Base-by-base conservation (phyloP, 2,113 vertebrate genomes). In the Sorex fumeus region DNA sequence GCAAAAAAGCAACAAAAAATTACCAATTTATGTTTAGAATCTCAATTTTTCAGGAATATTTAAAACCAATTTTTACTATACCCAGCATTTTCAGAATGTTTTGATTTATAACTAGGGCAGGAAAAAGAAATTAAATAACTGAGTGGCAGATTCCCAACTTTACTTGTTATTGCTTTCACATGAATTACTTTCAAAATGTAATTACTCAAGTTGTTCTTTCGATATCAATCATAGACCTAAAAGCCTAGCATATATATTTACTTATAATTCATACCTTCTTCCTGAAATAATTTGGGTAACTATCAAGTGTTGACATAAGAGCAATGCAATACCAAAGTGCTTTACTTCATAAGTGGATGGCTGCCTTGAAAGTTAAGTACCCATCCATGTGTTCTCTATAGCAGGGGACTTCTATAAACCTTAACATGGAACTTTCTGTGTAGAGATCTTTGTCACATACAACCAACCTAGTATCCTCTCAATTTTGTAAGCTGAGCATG, bases 181-280 rank as follows among this genome's bases (percentile, higher is more conserved):
- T 70, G 88, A 96, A 96, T 96, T 95, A 95, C 90, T 95, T 96
- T 95, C 85, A 87, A 87, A 96, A 95, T 95, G 92, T 95, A 94
- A 97, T 96, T 95, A 96, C 93, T 95, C 94, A 93, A 70, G 94
- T 84, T 79, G 77, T 47, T 84, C 64, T 95, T 93, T 95, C 81
- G 88, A 67, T 96, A 96, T 95, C 91, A 95, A n/a, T 96, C 95
- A 97, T 74, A 90, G 83, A 71, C 93, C 93, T 96, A 92, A 95
- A 95, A 88, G 79, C 90, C 64, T 72, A 77, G 34, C 76, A 64
- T 8, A 0, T 89, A 53, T 28, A 66, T 66, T 93, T 94, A 66
- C 86, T 83, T 76, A 45, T 93, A 92, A 96, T 94, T 93, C 96
- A 95, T 92, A 72, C 88, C 77, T 87, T 90, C 69, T 43, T 77